Percentiles rank a stretch among this genome's conserved stretches.
Evolutionary conservation across 2,797 vertebrate species (phyloP).

Genomic region (Danio aesculapii): DNA sequence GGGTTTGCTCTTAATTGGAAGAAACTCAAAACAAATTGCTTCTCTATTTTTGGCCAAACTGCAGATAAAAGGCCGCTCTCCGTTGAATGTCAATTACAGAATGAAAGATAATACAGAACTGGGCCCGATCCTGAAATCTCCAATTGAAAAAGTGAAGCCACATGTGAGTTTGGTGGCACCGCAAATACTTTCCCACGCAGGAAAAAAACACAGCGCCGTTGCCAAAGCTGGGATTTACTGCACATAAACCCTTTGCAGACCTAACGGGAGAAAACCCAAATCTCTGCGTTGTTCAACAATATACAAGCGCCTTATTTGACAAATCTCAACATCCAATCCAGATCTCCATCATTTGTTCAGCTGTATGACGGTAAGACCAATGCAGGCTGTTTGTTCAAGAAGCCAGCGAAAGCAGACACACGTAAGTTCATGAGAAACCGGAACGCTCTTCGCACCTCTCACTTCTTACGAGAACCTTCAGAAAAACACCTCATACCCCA

Average conservation of each 20-base stretch:
- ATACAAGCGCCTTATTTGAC: conserved; percentile 1
- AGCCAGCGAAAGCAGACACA: conserved; percentile 62
- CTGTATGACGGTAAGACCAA: conserved; percentile 65
- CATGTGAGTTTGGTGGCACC: conserved; percentile 74
- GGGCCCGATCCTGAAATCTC: conserved; percentile 70
- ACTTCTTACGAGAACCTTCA: conserved; percentile 74
- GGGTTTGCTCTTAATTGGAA: conserved; percentile 69
- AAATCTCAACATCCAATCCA: conserved; percentile 11
- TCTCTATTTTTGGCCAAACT: conserved; percentile 69
- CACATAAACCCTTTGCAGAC: conserved; percentile 63
- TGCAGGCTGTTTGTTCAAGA: conserved; percentile 66
- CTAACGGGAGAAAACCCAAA: conserved; percentile 62
- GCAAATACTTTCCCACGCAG: conserved; percentile 79
- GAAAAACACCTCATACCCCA: conserved; percentile 47
- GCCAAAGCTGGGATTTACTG: conserved; percentile 67
- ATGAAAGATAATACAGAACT: conserved; percentile 74
- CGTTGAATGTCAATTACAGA: conserved; percentile 73
- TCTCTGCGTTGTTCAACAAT: conserved; percentile 31
- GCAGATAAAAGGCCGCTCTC: conserved; percentile 74
- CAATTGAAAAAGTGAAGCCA: conserved; percentile 78
- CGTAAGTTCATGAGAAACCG: conserved; percentile 73
- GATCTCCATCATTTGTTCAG: conserved; percentile 71
- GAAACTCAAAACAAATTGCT: conserved; percentile 73
- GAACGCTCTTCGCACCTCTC: conserved; percentile 72
- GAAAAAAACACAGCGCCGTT: conserved; percentile 52